Base-by-base conservation (phyloP, 2,888 invertebrate genomes). In the Matsumyia berberina region DNA sequence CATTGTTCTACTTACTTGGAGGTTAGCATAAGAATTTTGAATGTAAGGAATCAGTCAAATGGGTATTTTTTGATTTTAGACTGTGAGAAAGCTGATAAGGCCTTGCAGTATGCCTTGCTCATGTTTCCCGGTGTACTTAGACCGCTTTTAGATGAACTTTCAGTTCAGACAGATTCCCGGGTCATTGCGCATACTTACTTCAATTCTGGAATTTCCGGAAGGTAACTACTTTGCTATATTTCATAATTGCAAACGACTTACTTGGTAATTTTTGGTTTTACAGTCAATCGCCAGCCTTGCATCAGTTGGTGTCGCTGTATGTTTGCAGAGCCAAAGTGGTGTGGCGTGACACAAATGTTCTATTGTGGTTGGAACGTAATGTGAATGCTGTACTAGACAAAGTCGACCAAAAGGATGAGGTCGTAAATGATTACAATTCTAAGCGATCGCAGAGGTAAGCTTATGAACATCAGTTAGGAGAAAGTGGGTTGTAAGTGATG, bases 121-220 rank as follows among this genome's bases (percentile, higher is more conserved):
- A 96, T 96, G 95, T 97, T 97, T 90, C 97, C 97, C 1, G 94
- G 95, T 5, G 93, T 96, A 17, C 91, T 97, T 46, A 92, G 94
- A 49, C 94, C 94, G 0, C 91, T 97, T 51, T 89, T 97, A 77
- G 96, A 96, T 70, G 96, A 96, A 90, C 95, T 96, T 90, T 94
- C 94, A 17, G 94, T 97, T 33, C 94, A 95, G 89, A 93, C 95
- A 8, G 96, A 97, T 89, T 91, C 93, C 31, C 90, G 93, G 46
- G 94, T 95, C 15, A 89, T 92, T 33, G 91, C 91, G 58, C 94
- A 95, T 88, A 87, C 91, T 4, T 92, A 90, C 86, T 91, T 92
- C 81, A 89, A 88, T 78, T 86, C 89, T 3, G 90, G 89, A 46
- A 88, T 90, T 37, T 90, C 90, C 12, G 89, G 89, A 81, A 90